Conservation (phyloP, 2,797 vertebrate genomes). For the Balearica regulorum region DNA sequence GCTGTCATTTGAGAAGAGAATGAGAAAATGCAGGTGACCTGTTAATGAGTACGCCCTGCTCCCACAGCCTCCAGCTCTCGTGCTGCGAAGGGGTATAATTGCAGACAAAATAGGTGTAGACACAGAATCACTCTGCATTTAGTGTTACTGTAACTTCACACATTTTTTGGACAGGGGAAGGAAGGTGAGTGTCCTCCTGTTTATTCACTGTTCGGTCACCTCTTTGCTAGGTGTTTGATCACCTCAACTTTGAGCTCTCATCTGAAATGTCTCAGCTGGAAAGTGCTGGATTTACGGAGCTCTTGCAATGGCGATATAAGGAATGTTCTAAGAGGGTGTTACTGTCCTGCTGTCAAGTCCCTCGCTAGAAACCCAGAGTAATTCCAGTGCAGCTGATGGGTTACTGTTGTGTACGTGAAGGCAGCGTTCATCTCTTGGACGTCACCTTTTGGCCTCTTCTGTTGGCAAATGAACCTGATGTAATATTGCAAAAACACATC, state of each 20-base stretch:
- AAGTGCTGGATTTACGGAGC: neutral
- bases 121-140: neutral
- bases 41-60: neutral
- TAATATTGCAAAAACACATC: slow-evolving; percentile 45
- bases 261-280: neutral
- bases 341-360: neutral
- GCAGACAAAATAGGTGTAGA: neutral
- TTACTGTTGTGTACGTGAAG: neutral
- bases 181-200: neutral
- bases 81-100: neutral
- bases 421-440: slow-evolving; percentile 9
- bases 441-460: slow-evolving; percentile 42
- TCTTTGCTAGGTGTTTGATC: neutral
- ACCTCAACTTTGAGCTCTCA: neutral
- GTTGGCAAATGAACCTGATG: slow-evolving; percentile 29
- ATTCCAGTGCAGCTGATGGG: slow-evolving; percentile 16
- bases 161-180: neutral
- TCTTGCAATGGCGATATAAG: neutral
- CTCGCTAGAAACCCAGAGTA: neutral
- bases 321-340: slow-evolving; percentile 3
- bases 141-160: neutral
- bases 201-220: neutral
- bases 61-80: neutral
- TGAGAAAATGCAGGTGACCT: neutral
- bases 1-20: neutral